Conservation (phyloP, 2,888 invertebrate species). For the Palloptera scutellata region DNA sequence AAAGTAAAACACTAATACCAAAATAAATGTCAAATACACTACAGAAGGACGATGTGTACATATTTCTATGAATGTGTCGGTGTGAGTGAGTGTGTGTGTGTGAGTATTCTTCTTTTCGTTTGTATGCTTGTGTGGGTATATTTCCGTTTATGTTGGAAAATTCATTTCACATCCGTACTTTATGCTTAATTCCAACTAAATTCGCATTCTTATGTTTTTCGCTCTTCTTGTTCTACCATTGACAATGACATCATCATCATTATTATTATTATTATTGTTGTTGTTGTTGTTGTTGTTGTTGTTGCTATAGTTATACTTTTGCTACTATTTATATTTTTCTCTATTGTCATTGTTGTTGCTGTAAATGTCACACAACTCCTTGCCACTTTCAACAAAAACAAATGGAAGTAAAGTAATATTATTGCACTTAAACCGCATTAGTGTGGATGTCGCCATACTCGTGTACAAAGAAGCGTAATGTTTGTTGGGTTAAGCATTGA, state of each 20-base stretch:
- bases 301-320: slow-evolving; percentile 15
- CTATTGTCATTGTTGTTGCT: slow-evolving; percentile 27
- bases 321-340: not conserved
- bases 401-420: slow-evolving; percentile 12
- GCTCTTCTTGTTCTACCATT: slow-evolving; percentile 46
- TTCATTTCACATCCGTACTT: no score
- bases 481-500: not conserved
- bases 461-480: not conserved
- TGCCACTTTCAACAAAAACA: not conserved
- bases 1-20: not conserved
- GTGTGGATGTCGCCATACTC: not conserved
- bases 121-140: not conserved
- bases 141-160: not conserved
- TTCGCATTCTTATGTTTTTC: not conserved
- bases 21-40: slow-evolving; percentile 13
- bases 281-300: slow-evolving; percentile 31
- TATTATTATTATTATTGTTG: slow-evolving; percentile 38
- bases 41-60: not conserved
- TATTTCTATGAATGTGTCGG: not conserved
- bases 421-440: slow-evolving; percentile 13
- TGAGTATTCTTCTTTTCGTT: not conserved
- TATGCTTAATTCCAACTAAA: no score
- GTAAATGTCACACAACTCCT: slow-evolving; percentile 1
- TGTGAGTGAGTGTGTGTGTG: not conserved
- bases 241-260: slow-evolving; percentile 63